Evolutionary conservation across 2,113 vertebrate genomes (phyloP), one percentile per base, ranked within the genome.

Genomic region (Chaenogobius annularis): DNA sequence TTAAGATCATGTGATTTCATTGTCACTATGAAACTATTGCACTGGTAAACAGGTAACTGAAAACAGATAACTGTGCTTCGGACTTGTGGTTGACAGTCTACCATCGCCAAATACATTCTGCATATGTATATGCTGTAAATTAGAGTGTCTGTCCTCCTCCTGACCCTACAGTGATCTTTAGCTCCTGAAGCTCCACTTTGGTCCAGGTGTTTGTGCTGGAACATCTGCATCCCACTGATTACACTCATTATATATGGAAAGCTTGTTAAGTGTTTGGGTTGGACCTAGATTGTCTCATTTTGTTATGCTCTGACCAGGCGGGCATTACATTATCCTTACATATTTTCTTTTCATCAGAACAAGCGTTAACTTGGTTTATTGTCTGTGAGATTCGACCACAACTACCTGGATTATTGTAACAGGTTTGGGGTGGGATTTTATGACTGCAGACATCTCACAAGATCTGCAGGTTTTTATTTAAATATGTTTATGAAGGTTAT

Each of bases 221-320:
- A 76, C 76, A 84, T 77, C 74, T 80, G 80, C 74, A 65, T 61
- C 69, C 50, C 48, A 48, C 56, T 70, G 37, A 77, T 81, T 74
- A 73, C 70, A 77, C 78, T 77, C 26, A 31, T 31, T 31, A 31
- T 31, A 31, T 31, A 31, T 31, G 1, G 26, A 31, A 31, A 31
- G 26, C 26, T 31, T 43, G 40, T 43, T 43, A 8, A 43, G 40
- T 43, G 40, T 43, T 10, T 43, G 40, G 40, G 40, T 10, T 43
- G 40, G 40, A 43, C 40, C 40, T 43, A 10, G 7, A 43, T 10
- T 10, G 10, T 9, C 40, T 43, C 7, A 3, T 43, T 43, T 43
- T 10, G 26, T 31, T 31, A 4, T 1, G 4, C 26, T 31, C 26
- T 31, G 26, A 4, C 26, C 26, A 2, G 26, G 26, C 26, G 4